Percentiles rank a stretch among this genome's conserved stretches.
Evolutionary conservation across 2,888 invertebrate genomes (phyloP).

Genomic region (Sinotaia quadrata): DNA sequence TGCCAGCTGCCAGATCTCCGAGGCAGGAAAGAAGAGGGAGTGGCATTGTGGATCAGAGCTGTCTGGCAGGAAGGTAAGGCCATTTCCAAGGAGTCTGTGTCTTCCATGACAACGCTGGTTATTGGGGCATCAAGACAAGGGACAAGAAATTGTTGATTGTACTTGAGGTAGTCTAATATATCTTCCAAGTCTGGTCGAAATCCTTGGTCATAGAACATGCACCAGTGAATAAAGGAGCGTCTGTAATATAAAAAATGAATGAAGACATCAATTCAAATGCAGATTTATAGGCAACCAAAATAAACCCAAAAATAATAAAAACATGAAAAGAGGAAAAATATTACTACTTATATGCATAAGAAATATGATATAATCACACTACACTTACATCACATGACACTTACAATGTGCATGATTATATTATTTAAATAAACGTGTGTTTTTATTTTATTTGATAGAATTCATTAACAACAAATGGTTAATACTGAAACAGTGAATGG

Average conservation of each 20-base stretch:
- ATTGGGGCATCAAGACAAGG: constrained; percentile 85
- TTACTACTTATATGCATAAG: no score
- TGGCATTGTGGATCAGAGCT: constrained; percentile 46
- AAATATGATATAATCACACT: no score
- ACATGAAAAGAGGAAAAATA: no score
- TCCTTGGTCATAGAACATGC: constrained; percentile 83
- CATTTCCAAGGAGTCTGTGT: constrained; percentile 77
- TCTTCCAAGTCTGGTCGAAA: constrained; percentile 84
- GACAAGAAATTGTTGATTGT: constrained; percentile 82
- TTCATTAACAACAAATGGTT: no score
- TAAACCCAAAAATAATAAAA: no score
- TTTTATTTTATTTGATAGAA: no score
- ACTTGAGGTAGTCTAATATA: constrained; percentile 86
- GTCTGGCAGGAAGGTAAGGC: constrained; percentile 55
- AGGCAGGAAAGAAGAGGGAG: constrained; percentile 23
- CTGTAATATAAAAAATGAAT: constrained; percentile 76
- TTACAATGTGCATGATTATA: no score
- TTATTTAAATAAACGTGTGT: no score
- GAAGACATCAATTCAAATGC: no score
- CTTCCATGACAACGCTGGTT: constrained; percentile 82
- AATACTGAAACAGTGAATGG: no score
- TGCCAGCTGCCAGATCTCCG: constrained; percentile 30
- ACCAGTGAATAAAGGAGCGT: constrained; percentile 82
- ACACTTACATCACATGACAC: no score
- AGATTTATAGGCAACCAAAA: no score